Base-by-base conservation (phyloP, 35 echinoderm and acorn worm genomes). In the Diadema setosum region DNA sequence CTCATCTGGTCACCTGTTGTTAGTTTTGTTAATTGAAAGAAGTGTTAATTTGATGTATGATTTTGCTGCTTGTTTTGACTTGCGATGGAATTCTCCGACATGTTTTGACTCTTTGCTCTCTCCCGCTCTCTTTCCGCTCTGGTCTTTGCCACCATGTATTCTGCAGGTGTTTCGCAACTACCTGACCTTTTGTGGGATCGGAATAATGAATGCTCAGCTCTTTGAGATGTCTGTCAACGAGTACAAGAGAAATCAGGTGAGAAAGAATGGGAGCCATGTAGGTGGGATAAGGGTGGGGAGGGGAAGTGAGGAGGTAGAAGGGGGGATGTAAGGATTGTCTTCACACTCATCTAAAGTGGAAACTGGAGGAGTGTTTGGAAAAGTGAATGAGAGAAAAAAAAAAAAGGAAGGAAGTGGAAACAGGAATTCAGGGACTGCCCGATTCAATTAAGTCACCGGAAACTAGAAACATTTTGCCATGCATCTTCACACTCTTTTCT, bases 221-320 rank as follows among this genome's bases (percentile, higher is more conserved):
- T 99, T 99, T 89, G 96, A 99, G 65, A 99, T 99, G 92, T 99
- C 96, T 45, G 93, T 99, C 82, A 94, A 92, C 52, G 96, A 99
- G 83, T 99, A 94, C 84, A 99, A 99, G 78, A 36, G 96, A 57
- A 99, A 99, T 92, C 96, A 99, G 96, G 96, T 94, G 88, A 97
- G 85, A 24, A 44, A n/a, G n/a, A n/a, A n/a, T n/a, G n/a, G n/a
- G n/a, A n/a, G n/a, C n/a, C n/a, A n/a, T n/a, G n/a, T n/a, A n/a
- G n/a, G n/a, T n/a, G 15, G 25, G 44, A 78, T 43, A 9, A 1
- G 25, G 73, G 39, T 5, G 34, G 44, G 44, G 44, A 78, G 12
- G 44, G 12, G 14, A 17, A 21, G n/a, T 35, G 29, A n/a, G 44
- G 20, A 9, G 39, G 73, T 21, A 78, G 44, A 78, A n/a, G 14